These are phyloP conservation scores for Thalpophila matura DNA, from an alignment of 2,888 invertebrate species.

Conservation along the genomic window DNA sequence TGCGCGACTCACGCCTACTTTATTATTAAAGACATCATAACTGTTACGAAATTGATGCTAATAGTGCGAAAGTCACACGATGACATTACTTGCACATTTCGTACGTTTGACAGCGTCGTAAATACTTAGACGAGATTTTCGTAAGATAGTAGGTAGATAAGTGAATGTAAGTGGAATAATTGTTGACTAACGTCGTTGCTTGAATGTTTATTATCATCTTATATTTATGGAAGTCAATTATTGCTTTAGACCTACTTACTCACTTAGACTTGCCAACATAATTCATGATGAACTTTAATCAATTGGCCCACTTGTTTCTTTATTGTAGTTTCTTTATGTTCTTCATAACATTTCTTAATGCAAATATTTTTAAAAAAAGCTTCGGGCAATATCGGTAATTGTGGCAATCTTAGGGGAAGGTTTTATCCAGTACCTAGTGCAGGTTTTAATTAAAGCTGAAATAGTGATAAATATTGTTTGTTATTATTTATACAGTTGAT, in stretches of 20 bases:
- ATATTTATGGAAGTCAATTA: background rate
- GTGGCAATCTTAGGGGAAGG: too few species aligned
- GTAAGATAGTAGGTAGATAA: conserved; percentile 15
- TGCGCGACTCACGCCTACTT: conserved; percentile 25
- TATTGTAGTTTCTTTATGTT: too few species aligned
- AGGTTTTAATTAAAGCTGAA: too few species aligned
- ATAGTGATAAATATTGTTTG: too few species aligned
- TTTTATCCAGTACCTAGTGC: too few species aligned
- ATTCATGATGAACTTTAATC: background rate
- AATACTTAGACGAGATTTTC: conserved; percentile 15
- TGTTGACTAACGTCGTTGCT: conserved; percentile 1
- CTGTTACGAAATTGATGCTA: conserved; percentile 25
- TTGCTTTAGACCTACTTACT: background rate
- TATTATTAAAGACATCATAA: conserved; percentile 31
- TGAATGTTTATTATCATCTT: background rate
- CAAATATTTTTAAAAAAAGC: too few species aligned
- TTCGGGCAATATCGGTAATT: too few species aligned
- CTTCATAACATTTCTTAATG: too few species aligned
- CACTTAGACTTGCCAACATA: background rate
- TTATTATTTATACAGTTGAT: too few species aligned
- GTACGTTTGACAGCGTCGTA: conserved; percentile 5
- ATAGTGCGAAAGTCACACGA: conserved; percentile 34
- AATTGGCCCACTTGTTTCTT: background rate
- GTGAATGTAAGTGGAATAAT: background rate
- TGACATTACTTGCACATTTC: conserved; percentile 23